Evolutionary conservation across 2,113 vertebrate species (phyloP).

Genomic region (Thamnaconus septentrionalis): DNA sequence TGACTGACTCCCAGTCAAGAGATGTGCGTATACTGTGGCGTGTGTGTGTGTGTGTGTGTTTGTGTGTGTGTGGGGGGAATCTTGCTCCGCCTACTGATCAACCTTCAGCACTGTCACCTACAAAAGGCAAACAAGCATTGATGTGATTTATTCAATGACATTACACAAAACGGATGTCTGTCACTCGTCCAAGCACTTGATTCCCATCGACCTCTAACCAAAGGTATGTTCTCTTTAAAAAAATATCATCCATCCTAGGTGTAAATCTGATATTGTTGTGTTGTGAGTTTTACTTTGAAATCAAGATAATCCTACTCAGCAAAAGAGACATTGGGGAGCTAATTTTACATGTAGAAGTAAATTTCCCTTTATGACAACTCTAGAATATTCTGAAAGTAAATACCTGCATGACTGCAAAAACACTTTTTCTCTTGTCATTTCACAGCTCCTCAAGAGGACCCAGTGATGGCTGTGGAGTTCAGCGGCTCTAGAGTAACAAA

Average conservation of each 20-base stretch:
- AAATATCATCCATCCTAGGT: not conserved
- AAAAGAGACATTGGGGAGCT: too few relatives aligned
- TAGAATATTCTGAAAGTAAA: not conserved
- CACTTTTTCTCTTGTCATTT: not conserved
- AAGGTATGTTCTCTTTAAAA: conserved; percentile 25
- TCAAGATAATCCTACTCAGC: too few relatives aligned
- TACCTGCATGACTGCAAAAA: not conserved
- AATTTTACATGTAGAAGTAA: too few relatives aligned
- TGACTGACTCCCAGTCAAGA: not conserved
- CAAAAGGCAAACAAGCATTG: not conserved
- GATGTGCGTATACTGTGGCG: too few relatives aligned
- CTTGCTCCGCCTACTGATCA: conserved; percentile 22
- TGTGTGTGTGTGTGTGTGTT: too few relatives aligned
- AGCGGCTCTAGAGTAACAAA: conserved; percentile 12
- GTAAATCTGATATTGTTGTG: not conserved
- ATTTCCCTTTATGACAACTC: too few relatives aligned
- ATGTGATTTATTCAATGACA: not conserved
- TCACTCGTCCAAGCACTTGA: too few relatives aligned
- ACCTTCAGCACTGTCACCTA: not conserved
- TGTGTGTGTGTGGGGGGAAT: not conserved
- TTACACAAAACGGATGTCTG: not conserved
- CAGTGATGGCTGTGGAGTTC: conserved; percentile 48
- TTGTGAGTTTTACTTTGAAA: too few relatives aligned
- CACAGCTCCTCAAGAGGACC: not conserved
- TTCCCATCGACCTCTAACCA: not conserved